Conservation (phyloP, 2,888 invertebrate species). For the Morpho helenor region DNA sequence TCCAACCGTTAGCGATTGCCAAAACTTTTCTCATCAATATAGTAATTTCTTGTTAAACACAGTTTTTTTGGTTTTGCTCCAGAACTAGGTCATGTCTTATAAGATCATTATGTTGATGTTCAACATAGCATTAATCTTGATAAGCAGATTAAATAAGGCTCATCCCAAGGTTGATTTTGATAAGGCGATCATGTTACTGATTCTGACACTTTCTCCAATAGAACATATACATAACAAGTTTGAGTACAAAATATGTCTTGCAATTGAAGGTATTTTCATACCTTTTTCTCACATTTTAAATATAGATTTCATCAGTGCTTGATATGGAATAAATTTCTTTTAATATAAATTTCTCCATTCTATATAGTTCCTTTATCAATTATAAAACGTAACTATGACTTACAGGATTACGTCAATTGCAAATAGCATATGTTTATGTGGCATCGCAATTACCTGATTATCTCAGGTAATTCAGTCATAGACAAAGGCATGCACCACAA, state of each 20-base stretch:
- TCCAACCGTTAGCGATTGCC: conserved; percentile 9
- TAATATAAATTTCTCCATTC: too few relatives aligned
- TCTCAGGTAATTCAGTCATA: conserved; percentile 10
- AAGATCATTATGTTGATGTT: conserved; percentile 32
- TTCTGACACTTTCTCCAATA: conserved; percentile 8
- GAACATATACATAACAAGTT: too few relatives aligned
- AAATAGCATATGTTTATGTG: neutral
- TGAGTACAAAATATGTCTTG: too few relatives aligned
- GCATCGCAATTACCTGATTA: conserved; percentile 8
- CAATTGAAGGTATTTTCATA: neutral
- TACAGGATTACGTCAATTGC: neutral
- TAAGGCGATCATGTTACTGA: conserved; percentile 40
- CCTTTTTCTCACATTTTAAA: too few relatives aligned
- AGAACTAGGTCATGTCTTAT: conserved; percentile 15
- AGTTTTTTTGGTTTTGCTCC: conserved; percentile 10
- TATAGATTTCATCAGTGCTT: too few relatives aligned
- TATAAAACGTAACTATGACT: neutral
- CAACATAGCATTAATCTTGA: conserved; percentile 57
- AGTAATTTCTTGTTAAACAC: conserved; percentile 6
- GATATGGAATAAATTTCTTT: too few relatives aligned
- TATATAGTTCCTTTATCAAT: neutral
- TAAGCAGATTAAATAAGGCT: conserved; percentile 53
- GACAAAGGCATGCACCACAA: conserved; percentile 1
- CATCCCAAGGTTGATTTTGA: conserved; percentile 59
- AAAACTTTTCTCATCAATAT: conserved; percentile 13